These are phyloP conservation scores for Mormyrops attenuatus DNA, from an alignment of 2,797 vertebrate species.

Conservation along the genomic window DNA sequence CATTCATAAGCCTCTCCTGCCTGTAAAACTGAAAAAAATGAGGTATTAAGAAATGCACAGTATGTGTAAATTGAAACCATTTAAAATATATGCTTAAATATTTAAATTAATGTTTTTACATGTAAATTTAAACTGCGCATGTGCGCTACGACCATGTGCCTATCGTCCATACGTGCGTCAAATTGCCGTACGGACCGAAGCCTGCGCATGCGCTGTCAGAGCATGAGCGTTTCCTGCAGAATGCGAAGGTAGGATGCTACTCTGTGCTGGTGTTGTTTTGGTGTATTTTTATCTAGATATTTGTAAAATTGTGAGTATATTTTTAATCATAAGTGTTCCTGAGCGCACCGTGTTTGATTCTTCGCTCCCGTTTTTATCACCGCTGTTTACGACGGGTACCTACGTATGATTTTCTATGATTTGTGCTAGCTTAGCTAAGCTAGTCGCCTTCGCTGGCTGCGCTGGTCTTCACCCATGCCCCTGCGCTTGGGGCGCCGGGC, in stretches of 20 bases:
- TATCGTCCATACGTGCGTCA: constrained; percentile 16
- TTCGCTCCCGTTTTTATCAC: neutral
- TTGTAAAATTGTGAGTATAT: neutral
- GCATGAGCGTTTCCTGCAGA: constrained; percentile 62
- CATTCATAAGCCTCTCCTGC: neutral
- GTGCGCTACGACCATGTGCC: neutral
- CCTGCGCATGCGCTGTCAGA: constrained; percentile 54
- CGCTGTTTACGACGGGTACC: neutral
- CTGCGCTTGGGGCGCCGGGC: neutral
- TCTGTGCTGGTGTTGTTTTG: constrained; percentile 30
- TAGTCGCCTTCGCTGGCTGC: constrained; percentile 1
- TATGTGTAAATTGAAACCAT: neutral
- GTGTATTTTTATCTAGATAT: neutral
- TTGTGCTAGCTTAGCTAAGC: neutral
- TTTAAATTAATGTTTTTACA: neutral
- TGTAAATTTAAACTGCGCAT: neutral
- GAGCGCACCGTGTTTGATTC: neutral
- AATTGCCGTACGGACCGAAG: neutral
- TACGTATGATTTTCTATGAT: neutral
- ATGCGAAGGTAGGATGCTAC: constrained; percentile 58
- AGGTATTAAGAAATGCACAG: neutral
- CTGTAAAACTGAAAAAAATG: neutral
- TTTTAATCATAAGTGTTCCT: neutral
- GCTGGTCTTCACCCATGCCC: neutral
- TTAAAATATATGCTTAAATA: neutral